These are phyloP conservation scores for Caretta caretta DNA, from an alignment of 2,113 vertebrate genomes.

Conservation along the genomic window DNA sequence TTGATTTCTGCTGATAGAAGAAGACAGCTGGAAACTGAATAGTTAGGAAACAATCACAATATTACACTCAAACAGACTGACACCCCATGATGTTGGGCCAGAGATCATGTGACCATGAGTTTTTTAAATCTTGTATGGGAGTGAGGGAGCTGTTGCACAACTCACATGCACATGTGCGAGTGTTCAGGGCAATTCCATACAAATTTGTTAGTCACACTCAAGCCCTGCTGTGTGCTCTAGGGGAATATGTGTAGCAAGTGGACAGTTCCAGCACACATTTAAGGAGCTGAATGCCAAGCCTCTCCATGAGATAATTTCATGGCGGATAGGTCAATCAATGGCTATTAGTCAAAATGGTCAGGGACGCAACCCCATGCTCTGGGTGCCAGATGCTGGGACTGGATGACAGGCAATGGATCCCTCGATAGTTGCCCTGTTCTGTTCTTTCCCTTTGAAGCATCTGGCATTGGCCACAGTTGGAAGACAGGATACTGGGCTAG, in stretches of 20 bases:
- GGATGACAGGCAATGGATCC: background rate
- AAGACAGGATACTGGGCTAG: background rate
- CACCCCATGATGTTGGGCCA: background rate
- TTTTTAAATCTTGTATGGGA: background rate
- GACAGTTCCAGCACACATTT: background rate
- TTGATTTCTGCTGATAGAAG: slow-evolving; percentile 20
- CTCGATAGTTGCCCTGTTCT: background rate
- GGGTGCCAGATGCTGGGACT: background rate
- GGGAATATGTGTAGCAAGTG: fast-evolving
- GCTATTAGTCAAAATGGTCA: background rate
- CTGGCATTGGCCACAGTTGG: background rate
- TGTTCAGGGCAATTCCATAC: background rate
- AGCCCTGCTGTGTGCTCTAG: too few relatives aligned
- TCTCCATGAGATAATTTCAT: background rate
- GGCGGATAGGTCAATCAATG: background rate
- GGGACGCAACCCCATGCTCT: background rate
- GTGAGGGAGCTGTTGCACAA: background rate
- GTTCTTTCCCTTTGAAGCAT: background rate
- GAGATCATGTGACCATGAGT: background rate
- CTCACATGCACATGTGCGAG: fast-evolving
- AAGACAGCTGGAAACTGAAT: slow-evolving; percentile 12
- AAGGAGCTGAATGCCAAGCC: background rate
- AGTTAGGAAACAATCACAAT: background rate
- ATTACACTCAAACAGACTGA: background rate
- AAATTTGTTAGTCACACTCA: background rate